Conservation (phyloP, 2,797 vertebrate species). For the Leptodactylus fallax region DNA sequence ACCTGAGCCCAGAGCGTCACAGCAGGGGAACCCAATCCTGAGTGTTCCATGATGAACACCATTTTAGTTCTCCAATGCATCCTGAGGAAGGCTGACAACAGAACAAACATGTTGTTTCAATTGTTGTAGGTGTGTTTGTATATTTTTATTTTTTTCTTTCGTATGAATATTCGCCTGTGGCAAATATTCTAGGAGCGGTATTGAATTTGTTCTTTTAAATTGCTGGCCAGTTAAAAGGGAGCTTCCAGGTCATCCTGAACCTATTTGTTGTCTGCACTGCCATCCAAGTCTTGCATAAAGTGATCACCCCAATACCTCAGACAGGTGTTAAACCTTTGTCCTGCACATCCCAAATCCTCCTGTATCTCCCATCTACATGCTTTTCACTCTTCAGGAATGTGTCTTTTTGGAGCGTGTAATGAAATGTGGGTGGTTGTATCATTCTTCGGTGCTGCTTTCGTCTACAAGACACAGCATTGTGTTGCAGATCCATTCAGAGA, state of each 20-base stretch:
- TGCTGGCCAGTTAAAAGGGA: constrained; percentile 52
- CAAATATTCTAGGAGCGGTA: constrained; percentile 46
- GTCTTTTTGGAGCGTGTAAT: constrained; percentile 32
- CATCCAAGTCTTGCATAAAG: constrained; percentile 43
- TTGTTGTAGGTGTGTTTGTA: constrained; percentile 37
- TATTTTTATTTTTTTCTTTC: constrained; percentile 9
- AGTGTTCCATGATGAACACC: constrained; percentile 45
- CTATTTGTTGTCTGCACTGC: constrained; percentile 45
- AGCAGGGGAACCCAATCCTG: constrained; percentile 39
- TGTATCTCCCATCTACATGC: background rate
- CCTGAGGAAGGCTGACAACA: constrained; percentile 46
- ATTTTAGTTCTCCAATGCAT: constrained; percentile 51
- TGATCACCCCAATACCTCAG: constrained; percentile 52
- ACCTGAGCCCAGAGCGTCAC: constrained; percentile 37
- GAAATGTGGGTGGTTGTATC: constrained; percentile 24
- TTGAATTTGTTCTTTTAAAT: constrained; percentile 42
- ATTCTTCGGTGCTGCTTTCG: constrained; percentile 18
- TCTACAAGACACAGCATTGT: background rate
- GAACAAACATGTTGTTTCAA: constrained; percentile 51
- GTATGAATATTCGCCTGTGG: constrained; percentile 49
- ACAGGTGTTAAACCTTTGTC: constrained; percentile 20
- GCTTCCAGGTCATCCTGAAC: constrained; percentile 49
- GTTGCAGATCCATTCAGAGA: background rate
- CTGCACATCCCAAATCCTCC: constrained; percentile 43
- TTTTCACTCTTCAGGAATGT: constrained; percentile 35